Evolutionary conservation across 2,888 invertebrate species (phyloP), one percentile per base, ranked within the genome.

Genomic region (Ethmia dodecea): DNA sequence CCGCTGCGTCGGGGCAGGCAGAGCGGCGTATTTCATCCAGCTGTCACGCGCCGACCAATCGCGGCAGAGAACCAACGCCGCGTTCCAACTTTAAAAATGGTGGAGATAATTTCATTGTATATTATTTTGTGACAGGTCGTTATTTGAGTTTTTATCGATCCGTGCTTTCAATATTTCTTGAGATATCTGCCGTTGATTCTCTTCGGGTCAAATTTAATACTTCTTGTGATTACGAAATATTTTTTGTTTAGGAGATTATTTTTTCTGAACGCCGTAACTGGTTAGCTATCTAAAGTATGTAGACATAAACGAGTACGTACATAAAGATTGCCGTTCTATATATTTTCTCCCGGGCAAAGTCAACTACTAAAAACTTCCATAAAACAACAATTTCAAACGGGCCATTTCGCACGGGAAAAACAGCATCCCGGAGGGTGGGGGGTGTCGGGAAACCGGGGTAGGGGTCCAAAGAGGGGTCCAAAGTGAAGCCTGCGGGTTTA

Each of bases 51-150:
- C 30, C 74, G 50, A 66, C 86, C 86, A 86, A 86, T 86, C 51
- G 56, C 57, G 48, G 40, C 43, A 56, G 58, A 64, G 76, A 41
- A 45, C 40, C 47, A 47, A 45, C 51, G 53, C 52, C 55, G 67
- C 75, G 78, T 72, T 78, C 68, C 63, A 65, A 68, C 55, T 80
- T 81, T 77, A 68, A 83, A 80, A 79, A 84, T 84, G 86, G 81
- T 78, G 74, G 76, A 84, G 83, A 84, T 84, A 79, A 83, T 81
- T 79, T 79, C 76, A 79, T 80, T 83, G 80, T 86, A 86, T 80
- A 83, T 84, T 84, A 83, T 81, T 62, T 83, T 75, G 84, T 84
- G 86, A 86, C 86, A 84, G 86, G 86, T 83, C 83, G 80, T 86
- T 84, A 84, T 80, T 79, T 59, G 61, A 73, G 52, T 72, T 77